These are phyloP conservation scores for Drosophila seclusa DNA, from an alignment of 2,888 invertebrate genomes.

Conservation along the genomic window DNA sequence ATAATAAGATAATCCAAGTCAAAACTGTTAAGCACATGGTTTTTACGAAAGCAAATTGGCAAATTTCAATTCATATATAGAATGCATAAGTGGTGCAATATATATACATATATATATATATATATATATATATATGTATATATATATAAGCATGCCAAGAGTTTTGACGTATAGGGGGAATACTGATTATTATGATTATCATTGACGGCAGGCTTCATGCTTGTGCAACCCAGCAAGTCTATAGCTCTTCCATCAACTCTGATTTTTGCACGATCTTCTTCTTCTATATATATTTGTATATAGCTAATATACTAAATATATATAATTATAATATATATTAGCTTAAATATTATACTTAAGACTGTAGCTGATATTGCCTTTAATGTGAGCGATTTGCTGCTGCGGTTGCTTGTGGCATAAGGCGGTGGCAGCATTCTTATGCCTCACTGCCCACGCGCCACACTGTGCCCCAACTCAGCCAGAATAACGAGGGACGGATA, in stretches of 20 bases:
- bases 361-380: neutral
- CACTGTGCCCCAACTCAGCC: slow-evolving; percentile 34
- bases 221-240: too few species aligned
- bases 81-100: neutral
- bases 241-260: too few species aligned
- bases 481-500: slow-evolving; percentile 7
- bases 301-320: neutral
- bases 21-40: too few species aligned
- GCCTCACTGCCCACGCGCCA: slow-evolving; percentile 65
- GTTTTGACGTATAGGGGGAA: neutral
- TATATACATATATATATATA: neutral
- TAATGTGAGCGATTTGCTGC: neutral
- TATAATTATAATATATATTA: neutral
- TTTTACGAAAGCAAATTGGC: neutral
- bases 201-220: neutral
- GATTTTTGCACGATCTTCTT: neutral
- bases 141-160: neutral
- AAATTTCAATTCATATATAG: neutral
- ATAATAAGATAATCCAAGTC: neutral
- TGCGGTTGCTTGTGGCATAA: slow-evolving; percentile 28
- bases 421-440: slow-evolving; percentile 44
- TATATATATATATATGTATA: neutral
- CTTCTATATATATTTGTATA: neutral
- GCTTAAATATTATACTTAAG: neutral
- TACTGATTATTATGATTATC: neutral